Evolutionary conservation across 2,113 vertebrate genomes (phyloP).

Genomic region (Nyctereutes procyonoides): DNA sequence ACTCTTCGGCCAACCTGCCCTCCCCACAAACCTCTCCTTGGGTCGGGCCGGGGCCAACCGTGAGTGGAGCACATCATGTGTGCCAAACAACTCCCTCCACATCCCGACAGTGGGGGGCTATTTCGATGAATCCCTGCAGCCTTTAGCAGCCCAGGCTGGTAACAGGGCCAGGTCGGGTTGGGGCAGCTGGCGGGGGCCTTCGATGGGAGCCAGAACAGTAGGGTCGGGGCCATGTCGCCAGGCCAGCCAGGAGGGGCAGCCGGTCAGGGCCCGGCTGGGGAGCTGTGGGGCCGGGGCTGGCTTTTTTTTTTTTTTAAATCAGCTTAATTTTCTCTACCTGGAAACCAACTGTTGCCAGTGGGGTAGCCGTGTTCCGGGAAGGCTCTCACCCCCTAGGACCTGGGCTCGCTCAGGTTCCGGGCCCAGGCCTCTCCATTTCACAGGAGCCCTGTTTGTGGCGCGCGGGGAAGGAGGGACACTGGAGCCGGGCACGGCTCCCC

Average conservation of each 20-base stretch:
- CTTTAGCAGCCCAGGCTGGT: background rate
- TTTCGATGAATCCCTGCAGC: background rate
- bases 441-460: background rate
- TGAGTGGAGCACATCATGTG: background rate
- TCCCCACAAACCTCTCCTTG: background rate
- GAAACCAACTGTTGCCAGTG: slow-evolving; percentile 58
- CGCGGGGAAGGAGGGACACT: slow-evolving; percentile 31
- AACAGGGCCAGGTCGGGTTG: background rate
- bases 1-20: background rate
- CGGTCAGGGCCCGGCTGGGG: background rate
- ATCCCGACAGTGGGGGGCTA: background rate
- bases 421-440: slow-evolving; percentile 57
- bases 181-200: background rate
- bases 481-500: slow-evolving; percentile 67
- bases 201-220: background rate
- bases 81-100: background rate
- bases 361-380: slow-evolving; percentile 50
- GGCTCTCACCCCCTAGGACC: slow-evolving; percentile 44
- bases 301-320: slow-evolving; percentile 76
- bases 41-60: background rate
- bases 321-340: slow-evolving; percentile 75
- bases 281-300: background rate
- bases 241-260: background rate
- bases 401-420: slow-evolving; percentile 57
- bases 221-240: background rate